Conservation (phyloP, 2,888 invertebrate species). For the Acholoe squamosa region DNA sequence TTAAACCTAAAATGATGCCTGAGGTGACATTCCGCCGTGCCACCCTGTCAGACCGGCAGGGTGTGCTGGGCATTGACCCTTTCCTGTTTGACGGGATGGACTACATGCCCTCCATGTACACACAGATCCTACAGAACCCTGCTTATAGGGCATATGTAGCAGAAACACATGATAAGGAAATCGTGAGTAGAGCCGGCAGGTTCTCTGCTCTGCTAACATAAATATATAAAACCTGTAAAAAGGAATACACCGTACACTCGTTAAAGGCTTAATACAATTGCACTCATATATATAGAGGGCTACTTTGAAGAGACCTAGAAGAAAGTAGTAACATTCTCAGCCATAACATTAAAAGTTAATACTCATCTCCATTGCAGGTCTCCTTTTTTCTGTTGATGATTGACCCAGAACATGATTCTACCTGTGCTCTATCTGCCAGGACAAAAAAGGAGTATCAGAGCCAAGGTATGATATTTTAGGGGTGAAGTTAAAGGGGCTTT, state of each 20-base stretch:
- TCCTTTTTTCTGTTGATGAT: background rate
- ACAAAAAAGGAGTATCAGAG: background rate
- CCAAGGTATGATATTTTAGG: background rate
- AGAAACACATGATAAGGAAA: background rate
- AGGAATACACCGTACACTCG: too few species aligned
- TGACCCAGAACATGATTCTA: background rate
- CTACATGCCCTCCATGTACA: background rate
- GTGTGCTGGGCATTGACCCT: conserved; percentile 9
- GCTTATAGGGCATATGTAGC: background rate
- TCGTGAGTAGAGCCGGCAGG: background rate
- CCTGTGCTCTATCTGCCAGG: background rate
- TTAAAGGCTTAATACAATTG: background rate
- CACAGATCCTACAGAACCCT: background rate
- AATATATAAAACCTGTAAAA: too few species aligned
- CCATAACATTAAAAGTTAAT: background rate
- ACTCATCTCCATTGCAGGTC: background rate
- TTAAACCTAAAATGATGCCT: background rate
- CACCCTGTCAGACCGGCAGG: background rate
- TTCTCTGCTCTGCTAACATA: background rate
- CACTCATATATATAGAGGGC: background rate
- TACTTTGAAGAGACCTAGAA: too few species aligned
- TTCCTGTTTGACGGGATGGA: background rate
- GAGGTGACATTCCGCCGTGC: background rate
- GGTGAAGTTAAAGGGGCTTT: too few species aligned
- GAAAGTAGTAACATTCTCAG: too few species aligned